Conservation (phyloP, 2,888 invertebrate genomes). For the Leptarthrus brevirostris region DNA sequence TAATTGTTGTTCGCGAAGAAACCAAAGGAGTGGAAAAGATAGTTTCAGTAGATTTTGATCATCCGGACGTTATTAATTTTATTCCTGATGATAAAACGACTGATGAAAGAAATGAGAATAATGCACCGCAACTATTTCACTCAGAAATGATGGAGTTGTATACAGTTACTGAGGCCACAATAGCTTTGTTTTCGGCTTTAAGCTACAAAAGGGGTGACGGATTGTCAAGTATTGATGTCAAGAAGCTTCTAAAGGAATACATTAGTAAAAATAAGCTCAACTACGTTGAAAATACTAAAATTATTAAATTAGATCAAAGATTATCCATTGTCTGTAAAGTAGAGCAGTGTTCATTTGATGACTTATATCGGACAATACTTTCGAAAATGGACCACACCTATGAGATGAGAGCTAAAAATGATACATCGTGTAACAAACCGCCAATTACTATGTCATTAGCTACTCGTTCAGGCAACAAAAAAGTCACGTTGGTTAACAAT, state of each 20-base stretch:
- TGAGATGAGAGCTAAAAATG: slow-evolving; percentile 65
- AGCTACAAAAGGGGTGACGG: slow-evolving; percentile 72
- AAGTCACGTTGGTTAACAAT: slow-evolving; percentile 91
- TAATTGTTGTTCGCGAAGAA: slow-evolving; percentile 73
- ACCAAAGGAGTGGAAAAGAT: slow-evolving; percentile 87
- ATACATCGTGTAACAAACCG: slow-evolving; percentile 74
- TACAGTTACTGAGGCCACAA: slow-evolving; percentile 63
- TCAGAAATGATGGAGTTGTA: slow-evolving; percentile 65
- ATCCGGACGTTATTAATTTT: slow-evolving; percentile 70
- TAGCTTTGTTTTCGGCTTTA: slow-evolving; percentile 63
- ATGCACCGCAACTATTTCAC: slow-evolving; percentile 60
- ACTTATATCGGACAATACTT: slow-evolving; percentile 74
- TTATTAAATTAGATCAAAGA: slow-evolving; percentile 62
- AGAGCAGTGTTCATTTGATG: slow-evolving; percentile 73
- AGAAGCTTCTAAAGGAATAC: slow-evolving; percentile 77
- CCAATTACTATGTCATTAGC: slow-evolving; percentile 82
- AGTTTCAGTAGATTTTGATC: slow-evolving; percentile 72
- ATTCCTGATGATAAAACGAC: slow-evolving; percentile 58
- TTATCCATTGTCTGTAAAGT: slow-evolving; percentile 60
- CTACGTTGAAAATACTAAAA: slow-evolving; percentile 61
- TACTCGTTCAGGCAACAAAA: slow-evolving; percentile 87
- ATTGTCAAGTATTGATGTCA: slow-evolving; percentile 73
- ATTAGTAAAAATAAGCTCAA: slow-evolving; percentile 74
- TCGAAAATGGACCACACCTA: slow-evolving; percentile 72
- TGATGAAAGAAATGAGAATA: slow-evolving; percentile 55